Evolutionary conservation across 2,888 invertebrate genomes (phyloP), one percentile per base, ranked within the genome.

Genomic region (Drosophila paranaensis): DNA sequence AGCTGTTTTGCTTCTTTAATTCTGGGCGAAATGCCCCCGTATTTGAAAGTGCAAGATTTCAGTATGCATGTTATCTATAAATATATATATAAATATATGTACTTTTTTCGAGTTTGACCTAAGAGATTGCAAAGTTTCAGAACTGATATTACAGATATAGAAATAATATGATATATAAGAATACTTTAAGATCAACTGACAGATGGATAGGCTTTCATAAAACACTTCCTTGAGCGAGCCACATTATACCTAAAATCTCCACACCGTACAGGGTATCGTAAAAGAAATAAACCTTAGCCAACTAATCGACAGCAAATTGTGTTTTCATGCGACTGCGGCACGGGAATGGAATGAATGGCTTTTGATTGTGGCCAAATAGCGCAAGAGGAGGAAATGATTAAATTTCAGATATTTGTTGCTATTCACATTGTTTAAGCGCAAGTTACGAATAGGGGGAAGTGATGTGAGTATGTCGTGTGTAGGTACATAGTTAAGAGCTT

Each of bases 351-450:
- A 79, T 84, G 82, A 76, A 73, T 69, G 80, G 37, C 57, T 53
- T 78, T 84, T 80, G 74, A 80, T 82, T 85, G 82, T 80, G 64
- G 56, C 25, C 56, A 65, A 39, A 48, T 70, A 67, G 66, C 50
- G 37, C 43, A 74, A 70, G 81, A 86, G 71, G 54, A 77, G 74
- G 70, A 84, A 84, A 86, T 84, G 68, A 84, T 84, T 83, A 70
- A 70, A 48, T 64, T 46, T 54, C 48, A 50, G 57, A 68, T 69
- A 67, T 71, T 48, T 60, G 45, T 45, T 16, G 46, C 27, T 40
- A 39, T 40, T 53, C 53, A 37, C 39, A 46, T 64, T 64, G 64
- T 64, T 64, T 27, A 33, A 46, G 13, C 25, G 8, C 14, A 11
- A 43, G 14, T 20, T 58, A 42, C 42, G 16, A 50, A 42, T 48